Conservation (phyloP, 2,113 vertebrate species). For the Sander vitreus region DNA sequence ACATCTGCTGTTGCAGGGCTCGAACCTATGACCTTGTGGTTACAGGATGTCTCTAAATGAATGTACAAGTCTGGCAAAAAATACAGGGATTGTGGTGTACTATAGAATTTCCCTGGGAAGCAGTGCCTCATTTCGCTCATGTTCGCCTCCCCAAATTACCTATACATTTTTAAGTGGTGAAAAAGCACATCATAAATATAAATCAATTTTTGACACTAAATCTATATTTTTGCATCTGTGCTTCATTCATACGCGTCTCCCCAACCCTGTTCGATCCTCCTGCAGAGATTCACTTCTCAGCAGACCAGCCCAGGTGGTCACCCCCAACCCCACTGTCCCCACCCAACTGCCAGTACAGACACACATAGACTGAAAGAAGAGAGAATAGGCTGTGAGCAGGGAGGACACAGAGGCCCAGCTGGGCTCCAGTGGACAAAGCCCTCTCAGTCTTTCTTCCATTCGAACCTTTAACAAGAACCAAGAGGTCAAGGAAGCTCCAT, state of each 20-base stretch:
- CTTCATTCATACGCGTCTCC: constrained; percentile 4
- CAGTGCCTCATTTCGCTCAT: too few species aligned
- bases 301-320: constrained; percentile 49
- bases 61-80: constrained; percentile 49
- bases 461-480: constrained; percentile 71
- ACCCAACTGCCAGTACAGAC: constrained; percentile 17
- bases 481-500: constrained; percentile 69
- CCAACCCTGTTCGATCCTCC: constrained; percentile 10
- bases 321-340: not conserved
- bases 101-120: too few species aligned
- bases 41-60: constrained; percentile 52
- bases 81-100: constrained; percentile 5
- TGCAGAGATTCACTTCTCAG: constrained; percentile 1
- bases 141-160: not conserved
- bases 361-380: constrained; percentile 26
- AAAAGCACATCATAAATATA: not conserved
- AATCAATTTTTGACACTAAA: not conserved
- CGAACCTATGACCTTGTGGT: constrained; percentile 67
- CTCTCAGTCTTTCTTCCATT: constrained; percentile 65
- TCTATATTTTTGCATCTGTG: constrained; percentile 4
- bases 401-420: constrained; percentile 65
- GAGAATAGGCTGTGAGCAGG: constrained; percentile 29
- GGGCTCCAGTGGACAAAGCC: constrained; percentile 68
- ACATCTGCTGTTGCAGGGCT: constrained; percentile 65
- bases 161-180: not conserved